A percentile compares a stretch with the other conserved stretches of the same genome.
Evolutionary conservation across 2,888 invertebrate species (phyloP).

Genomic region (Pemphredon lugubris): DNA sequence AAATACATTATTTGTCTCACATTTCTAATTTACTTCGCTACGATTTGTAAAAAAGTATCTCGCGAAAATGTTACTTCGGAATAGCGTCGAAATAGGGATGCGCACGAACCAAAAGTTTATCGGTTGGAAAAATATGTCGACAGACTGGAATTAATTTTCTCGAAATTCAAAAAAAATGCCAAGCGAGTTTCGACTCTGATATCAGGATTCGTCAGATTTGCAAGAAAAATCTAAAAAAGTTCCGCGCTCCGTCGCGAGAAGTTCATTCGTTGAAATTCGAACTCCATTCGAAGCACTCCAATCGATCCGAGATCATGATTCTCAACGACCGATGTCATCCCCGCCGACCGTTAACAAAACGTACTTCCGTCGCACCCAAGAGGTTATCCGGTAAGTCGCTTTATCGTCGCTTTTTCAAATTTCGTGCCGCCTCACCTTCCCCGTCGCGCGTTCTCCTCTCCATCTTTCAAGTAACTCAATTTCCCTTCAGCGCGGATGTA

Average conservation of each 20-base stretch:
- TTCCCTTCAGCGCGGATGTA: slow-evolving; percentile 3
- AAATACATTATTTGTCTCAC: too few species aligned
- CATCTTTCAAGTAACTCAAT: slow-evolving; percentile 10
- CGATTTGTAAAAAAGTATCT: too few species aligned
- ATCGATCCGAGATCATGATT: slow-evolving; percentile 14
- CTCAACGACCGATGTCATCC: slow-evolving; percentile 1
- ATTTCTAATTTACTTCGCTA: too few species aligned
- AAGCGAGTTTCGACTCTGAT: too few species aligned
- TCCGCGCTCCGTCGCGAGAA: not conserved
- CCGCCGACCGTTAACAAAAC: slow-evolving; percentile 28
- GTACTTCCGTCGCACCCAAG: slow-evolving; percentile 17
- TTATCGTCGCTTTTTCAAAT: slow-evolving; percentile 42
- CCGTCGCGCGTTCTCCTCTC: not conserved
- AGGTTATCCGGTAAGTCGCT: slow-evolving; percentile 16
- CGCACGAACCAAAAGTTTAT: too few species aligned
- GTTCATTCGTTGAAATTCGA: slow-evolving; percentile 8
- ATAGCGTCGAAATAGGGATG: too few species aligned
- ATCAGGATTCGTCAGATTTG: too few species aligned
- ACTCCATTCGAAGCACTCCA: slow-evolving; percentile 1
- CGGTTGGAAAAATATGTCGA: too few species aligned
- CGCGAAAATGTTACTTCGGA: too few species aligned
- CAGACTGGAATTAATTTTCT: too few species aligned
- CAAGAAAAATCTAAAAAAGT: too few species aligned
- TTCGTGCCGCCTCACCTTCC: slow-evolving; percentile 22
- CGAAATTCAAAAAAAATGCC: too few species aligned